Base-by-base conservation (phyloP, 92 coral and sea anemone genomes). In the Parazoanthus atlanticus region DNA sequence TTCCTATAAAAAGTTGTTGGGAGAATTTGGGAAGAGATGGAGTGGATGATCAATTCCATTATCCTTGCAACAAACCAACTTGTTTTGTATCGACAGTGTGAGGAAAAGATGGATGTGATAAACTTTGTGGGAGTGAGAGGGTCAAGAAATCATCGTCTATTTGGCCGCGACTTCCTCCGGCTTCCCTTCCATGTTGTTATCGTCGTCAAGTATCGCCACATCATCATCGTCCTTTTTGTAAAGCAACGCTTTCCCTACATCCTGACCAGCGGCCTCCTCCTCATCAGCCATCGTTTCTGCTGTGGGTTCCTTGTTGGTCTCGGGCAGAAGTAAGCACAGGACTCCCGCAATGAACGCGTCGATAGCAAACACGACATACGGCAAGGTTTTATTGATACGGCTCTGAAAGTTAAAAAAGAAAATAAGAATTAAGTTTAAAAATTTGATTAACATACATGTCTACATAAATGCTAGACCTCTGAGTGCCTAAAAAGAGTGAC, bases 261-360 rank as follows among this genome's bases (percentile, higher is more conserved):
- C 87, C 2, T 70, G 69, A 11, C 40, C 78, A 43, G 46, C 78
- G 13, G 67, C 43, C 36, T 85, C 82, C 76, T 80, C 88, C 71
- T 89, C 92, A n/a, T 84, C 89, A 23, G 85, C 90, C 88, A 96
- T 64, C 7, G 96, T 95, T 78, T 96, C 99, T 3, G 92, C 95
- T 16, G 99, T 96, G 28, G 99, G 96, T 61, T 81, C 91, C 16
- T 90, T 91, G 88, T 96, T 96, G 32, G 99, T 96, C 85, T 96
- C 99, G 3, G 99, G 98, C 10, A 96, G 93, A 71, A 96, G 93
- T 82, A 95, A 74, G 61, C 98, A 95, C 81, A 95, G 88, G 88
- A 95, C 82, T 15, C 98, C 98, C 85, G 98, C 98, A 17, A 91
- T 88, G 32, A 95, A 91, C 41, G 98, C 98, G 49, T 95, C 98